Percentiles rank a stretch among this genome's conserved stretches.
Evolutionary conservation across 1,140 invertebrate genomes (phyloP).

Genomic region (Pararge aegeria): DNA sequence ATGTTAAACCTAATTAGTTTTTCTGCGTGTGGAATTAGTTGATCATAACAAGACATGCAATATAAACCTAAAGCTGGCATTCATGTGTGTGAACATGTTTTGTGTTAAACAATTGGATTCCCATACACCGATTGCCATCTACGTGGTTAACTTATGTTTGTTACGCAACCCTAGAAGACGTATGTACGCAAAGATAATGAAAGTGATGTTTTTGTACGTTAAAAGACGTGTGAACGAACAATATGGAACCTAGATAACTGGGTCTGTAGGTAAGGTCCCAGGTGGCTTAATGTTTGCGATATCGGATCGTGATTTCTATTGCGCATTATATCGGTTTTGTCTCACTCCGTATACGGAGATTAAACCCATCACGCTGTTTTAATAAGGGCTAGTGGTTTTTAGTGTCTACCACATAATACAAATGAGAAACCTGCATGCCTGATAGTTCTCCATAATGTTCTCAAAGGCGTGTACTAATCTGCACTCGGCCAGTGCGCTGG

Average conservation of each 20-base stretch:
- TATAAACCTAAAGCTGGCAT: constrained; percentile 55
- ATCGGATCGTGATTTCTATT: constrained; percentile 1
- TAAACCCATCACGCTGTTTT: too few relatives aligned
- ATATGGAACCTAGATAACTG: constrained; percentile 53
- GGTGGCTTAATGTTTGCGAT: constrained; percentile 16
- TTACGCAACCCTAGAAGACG: constrained; percentile 67
- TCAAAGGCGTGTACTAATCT: too few relatives aligned
- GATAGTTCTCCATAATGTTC: too few relatives aligned
- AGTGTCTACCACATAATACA: too few relatives aligned
- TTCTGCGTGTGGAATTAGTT: constrained; percentile 42
- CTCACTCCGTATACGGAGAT: neutral
- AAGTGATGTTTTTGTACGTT: constrained; percentile 58
- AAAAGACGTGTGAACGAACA: constrained; percentile 62
- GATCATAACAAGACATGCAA: constrained; percentile 51
- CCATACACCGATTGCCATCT: constrained; percentile 72
- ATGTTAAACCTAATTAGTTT: constrained; percentile 31
- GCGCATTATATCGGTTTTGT: neutral
- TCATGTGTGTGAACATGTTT: constrained; percentile 70
- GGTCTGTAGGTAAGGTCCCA: constrained; percentile 44
- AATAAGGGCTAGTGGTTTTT: too few relatives aligned
- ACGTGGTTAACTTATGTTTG: constrained; percentile 48
- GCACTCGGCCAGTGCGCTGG: too few relatives aligned
- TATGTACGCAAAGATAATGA: constrained; percentile 61
- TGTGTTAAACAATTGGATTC: constrained; percentile 62
- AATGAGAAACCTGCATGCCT: too few relatives aligned